Conservation (phyloP, 2,113 vertebrate genomes). For the Myocastor coypus region DNA sequence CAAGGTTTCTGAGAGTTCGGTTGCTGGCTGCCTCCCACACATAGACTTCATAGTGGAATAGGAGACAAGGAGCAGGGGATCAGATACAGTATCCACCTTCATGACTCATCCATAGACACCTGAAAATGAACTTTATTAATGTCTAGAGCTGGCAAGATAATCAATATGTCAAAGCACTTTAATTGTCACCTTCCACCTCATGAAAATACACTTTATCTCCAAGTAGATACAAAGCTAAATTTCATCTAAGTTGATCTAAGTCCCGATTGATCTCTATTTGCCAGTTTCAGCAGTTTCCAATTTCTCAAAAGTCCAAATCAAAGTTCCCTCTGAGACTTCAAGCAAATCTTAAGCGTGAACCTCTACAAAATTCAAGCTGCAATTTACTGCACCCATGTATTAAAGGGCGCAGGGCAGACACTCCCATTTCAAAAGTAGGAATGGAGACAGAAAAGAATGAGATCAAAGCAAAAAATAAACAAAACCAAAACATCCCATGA, state of each 20-base stretch:
- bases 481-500: background rate
- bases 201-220: background rate
- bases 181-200: background rate
- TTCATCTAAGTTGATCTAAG: background rate
- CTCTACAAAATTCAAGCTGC: background rate
- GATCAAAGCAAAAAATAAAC: background rate
- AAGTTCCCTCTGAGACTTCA: too few relatives aligned
- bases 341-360: background rate
- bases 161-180: background rate
- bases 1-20: background rate
- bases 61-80: background rate
- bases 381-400: background rate
- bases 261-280: background rate
- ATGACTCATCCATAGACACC: background rate
- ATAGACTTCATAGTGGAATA: background rate
- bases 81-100: background rate
- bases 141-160: background rate
- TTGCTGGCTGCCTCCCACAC: background rate
- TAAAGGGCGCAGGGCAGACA: background rate
- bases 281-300: background rate
- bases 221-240: background rate
- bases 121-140: background rate
- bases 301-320: background rate
- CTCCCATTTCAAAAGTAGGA: background rate
- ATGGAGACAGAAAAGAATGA: background rate